A percentile compares a stretch with the other conserved stretches of the same genome.
phyloP scores from a whole-genome alignment of 2,113 vertebrate genomes.

The Petaurus breviceps region DNA sequence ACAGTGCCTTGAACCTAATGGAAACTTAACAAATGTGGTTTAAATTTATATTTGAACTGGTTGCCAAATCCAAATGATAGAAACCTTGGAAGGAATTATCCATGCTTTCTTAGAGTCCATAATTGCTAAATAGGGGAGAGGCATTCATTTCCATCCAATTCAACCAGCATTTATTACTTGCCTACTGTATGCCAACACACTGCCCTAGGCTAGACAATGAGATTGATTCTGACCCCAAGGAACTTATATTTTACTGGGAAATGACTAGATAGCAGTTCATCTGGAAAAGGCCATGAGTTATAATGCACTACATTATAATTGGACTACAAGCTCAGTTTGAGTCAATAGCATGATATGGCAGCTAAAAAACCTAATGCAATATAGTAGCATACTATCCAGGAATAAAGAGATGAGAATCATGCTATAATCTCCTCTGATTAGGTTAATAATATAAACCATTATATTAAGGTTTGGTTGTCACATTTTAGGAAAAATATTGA shows the following conservation, averaged over 20 bases:
- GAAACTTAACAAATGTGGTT: neutral
- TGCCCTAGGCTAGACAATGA: neutral
- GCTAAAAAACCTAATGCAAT: neutral
- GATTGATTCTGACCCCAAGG: neutral
- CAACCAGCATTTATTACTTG: neutral
- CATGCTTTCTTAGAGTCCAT: neutral
- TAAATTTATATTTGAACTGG: neutral
- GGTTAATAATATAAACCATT: neutral
- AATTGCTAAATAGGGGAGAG: neutral
- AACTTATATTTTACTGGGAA: neutral
- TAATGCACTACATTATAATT: neutral
- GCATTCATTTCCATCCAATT: neutral
- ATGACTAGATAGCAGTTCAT: neutral
- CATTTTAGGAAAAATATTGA: neutral
- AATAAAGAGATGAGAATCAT: neutral
- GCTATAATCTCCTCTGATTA: neutral
- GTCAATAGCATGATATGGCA: neutral
- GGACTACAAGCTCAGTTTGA: neutral
- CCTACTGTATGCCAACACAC: neutral
- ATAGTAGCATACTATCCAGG: neutral
- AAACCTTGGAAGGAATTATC: neutral
- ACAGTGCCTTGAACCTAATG: neutral
- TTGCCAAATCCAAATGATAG: neutral
- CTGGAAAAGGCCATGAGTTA: neutral
- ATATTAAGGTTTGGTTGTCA: neutral